phyloP scores from a whole-genome alignment of 1,140 invertebrate species.

The Antheraea pernyi region DNA sequence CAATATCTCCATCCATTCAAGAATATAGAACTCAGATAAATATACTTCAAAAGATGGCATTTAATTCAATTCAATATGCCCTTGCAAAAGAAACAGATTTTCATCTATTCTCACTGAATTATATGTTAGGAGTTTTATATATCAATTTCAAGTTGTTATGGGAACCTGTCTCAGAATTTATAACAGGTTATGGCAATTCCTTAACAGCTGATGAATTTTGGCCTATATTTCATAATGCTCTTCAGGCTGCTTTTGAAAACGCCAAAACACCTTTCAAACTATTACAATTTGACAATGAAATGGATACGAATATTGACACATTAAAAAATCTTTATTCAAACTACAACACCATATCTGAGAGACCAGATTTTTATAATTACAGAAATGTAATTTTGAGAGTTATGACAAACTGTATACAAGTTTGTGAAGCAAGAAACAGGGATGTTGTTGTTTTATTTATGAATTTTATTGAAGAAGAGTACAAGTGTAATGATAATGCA shows the following conservation, averaged over 20 bases:
- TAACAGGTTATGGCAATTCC: slow-evolving; percentile 85
- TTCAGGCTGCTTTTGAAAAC: slow-evolving; percentile 73
- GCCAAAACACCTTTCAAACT: slow-evolving; percentile 56
- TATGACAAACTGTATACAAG: slow-evolving; percentile 85
- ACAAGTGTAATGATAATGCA: slow-evolving; percentile 58
- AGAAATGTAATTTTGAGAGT: slow-evolving; percentile 89
- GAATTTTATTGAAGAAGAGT: slow-evolving; percentile 86
- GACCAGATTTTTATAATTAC: slow-evolving; percentile 87
- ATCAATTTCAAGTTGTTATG: slow-evolving; percentile 94
- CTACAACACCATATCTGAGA: slow-evolving; percentile 74
- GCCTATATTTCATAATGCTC: slow-evolving; percentile 84
- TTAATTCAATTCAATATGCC: slow-evolving; percentile 80
- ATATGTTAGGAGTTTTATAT: slow-evolving; percentile 90
- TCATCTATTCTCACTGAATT: slow-evolving; percentile 84
- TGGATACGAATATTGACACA: slow-evolving; percentile 44
- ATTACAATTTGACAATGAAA: slow-evolving; percentile 58
- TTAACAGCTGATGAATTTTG: slow-evolving; percentile 87
- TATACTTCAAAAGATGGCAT: slow-evolving; percentile 86
- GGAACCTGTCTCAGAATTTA: slow-evolving; percentile 88
- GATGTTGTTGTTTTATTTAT: slow-evolving; percentile 89
- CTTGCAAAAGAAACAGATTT: slow-evolving; percentile 79
- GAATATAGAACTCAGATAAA: slow-evolving; percentile 89
- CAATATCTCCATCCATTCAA: slow-evolving; percentile 82
- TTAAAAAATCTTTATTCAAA: slow-evolving; percentile 56
- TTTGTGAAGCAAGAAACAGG: slow-evolving; percentile 88